phyloP scores from a whole-genome alignment of 2,113 vertebrate genomes.

The Tachysurus fulvidraco region DNA sequence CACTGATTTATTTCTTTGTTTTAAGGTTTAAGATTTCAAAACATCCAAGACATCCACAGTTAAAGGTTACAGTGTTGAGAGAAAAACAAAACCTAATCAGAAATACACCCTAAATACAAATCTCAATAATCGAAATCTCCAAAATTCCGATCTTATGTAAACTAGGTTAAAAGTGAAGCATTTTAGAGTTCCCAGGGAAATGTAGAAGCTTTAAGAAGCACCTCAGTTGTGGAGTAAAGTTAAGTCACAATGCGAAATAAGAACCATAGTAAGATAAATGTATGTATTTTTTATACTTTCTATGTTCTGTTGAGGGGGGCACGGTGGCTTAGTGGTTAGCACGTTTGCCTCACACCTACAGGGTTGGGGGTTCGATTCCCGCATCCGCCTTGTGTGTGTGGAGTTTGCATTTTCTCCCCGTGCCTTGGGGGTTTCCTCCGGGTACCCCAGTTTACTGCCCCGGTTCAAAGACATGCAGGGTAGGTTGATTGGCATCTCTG shows the following conservation, averaged over 20 bases:
- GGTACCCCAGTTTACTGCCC: too few relatives aligned
- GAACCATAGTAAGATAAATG: neutral
- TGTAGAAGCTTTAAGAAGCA: neutral
- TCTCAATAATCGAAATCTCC: neutral
- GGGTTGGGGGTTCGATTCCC: too few relatives aligned
- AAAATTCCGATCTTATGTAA: neutral
- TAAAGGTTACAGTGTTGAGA: neutral
- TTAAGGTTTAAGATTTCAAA: neutral
- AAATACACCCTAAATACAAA: neutral
- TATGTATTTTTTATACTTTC: neutral
- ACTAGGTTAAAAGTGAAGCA: neutral
- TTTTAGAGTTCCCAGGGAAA: neutral
- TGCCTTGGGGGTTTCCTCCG: too few relatives aligned
- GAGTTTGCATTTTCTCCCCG: too few relatives aligned
- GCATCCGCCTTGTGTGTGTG: too few relatives aligned
- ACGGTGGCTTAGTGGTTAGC: too few relatives aligned
- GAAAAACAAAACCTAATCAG: neutral
- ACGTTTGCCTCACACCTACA: too few relatives aligned
- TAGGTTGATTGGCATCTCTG: too few relatives aligned
- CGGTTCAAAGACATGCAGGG: too few relatives aligned
- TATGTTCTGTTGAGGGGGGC: neutral
- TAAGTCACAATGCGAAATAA: neutral
- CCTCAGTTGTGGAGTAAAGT: neutral
- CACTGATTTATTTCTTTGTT: neutral
- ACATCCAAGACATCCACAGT: neutral